phyloP scores from a whole-genome alignment of 2,113 vertebrate species.

The Alligator mississippiensis region DNA sequence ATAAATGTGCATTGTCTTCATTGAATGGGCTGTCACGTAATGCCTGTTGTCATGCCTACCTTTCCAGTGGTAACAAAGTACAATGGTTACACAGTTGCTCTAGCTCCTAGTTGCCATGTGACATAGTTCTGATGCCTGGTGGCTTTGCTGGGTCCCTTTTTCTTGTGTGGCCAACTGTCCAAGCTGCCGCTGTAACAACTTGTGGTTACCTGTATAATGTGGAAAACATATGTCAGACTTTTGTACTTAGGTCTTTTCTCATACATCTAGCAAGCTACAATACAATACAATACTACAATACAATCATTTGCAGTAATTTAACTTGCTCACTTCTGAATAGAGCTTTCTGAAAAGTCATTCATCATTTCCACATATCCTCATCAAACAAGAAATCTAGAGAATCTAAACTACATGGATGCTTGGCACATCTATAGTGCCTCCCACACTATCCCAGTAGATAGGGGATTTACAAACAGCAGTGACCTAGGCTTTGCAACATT shows the following conservation, averaged over 20 bases:
- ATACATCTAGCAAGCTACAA: neutral
- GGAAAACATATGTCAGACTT: neutral
- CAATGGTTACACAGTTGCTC: neutral
- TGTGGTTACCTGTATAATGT: neutral
- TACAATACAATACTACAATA: too few relatives aligned
- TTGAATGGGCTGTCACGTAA: accelerated
- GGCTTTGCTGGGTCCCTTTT: neutral
- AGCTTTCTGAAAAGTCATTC: neutral
- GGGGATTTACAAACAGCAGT: neutral
- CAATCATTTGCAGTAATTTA: neutral
- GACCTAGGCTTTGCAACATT: neutral
- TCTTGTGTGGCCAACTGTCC: neutral
- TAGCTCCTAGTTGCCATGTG: neutral
- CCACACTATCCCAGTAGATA: accelerated
- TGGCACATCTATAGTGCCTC: neutral
- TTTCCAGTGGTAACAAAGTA: neutral
- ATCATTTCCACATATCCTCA: neutral
- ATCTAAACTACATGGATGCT: neutral
- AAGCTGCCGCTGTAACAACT: neutral
- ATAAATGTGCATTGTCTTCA: neutral
- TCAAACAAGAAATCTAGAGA: neutral
- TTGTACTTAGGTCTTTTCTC: neutral
- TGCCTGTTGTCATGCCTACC: neutral
- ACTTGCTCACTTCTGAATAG: neutral
- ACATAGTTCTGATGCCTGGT: accelerated